These are phyloP conservation scores for Nipponacmea schrenckii DNA, from an alignment of 2,888 invertebrate genomes.

Conservation along the genomic window DNA sequence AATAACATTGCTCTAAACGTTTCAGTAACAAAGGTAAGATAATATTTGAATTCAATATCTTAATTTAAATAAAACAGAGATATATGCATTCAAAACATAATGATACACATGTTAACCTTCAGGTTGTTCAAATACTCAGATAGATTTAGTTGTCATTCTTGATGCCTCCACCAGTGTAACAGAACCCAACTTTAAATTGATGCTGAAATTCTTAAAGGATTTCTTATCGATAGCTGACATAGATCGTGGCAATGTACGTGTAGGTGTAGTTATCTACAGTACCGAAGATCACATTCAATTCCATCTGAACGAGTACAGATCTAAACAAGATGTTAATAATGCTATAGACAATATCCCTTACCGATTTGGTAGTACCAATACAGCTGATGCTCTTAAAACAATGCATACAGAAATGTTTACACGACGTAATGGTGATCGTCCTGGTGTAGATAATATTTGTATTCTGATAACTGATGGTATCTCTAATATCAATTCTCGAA, in stretches of 20 bases:
- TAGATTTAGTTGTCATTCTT: slow-evolving; percentile 43
- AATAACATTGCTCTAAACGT: too few relatives aligned
- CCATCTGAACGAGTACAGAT: slow-evolving; percentile 41
- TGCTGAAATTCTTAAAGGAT: slow-evolving; percentile 45
- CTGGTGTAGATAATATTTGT: slow-evolving; percentile 43
- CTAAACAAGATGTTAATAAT: slow-evolving; percentile 34
- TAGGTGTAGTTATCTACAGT: slow-evolving; percentile 47
- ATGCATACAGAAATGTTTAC: slow-evolving; percentile 46
- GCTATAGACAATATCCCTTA: slow-evolving; percentile 38
- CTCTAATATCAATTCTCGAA: slow-evolving; percentile 48
- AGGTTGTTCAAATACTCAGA: slow-evolving; percentile 18
- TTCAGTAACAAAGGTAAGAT: too few relatives aligned
- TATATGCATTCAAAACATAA: too few relatives aligned
- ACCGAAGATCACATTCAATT: slow-evolving; percentile 42
- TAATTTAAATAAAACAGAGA: too few relatives aligned
- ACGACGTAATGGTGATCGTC: slow-evolving; percentile 45
- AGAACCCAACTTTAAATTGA: slow-evolving; percentile 39
- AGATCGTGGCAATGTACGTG: slow-evolving; percentile 29
- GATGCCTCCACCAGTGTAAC: slow-evolving; percentile 53
- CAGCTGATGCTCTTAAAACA: slow-evolving; percentile 45
- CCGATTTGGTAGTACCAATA: slow-evolving; percentile 50
- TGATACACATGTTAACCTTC: not conserved
- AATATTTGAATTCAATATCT: too few relatives aligned
- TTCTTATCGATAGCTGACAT: slow-evolving; percentile 29
- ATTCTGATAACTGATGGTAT: slow-evolving; percentile 54